Base-by-base conservation (phyloP, 2,113 vertebrate genomes). In the Oryzias javanicus region DNA sequence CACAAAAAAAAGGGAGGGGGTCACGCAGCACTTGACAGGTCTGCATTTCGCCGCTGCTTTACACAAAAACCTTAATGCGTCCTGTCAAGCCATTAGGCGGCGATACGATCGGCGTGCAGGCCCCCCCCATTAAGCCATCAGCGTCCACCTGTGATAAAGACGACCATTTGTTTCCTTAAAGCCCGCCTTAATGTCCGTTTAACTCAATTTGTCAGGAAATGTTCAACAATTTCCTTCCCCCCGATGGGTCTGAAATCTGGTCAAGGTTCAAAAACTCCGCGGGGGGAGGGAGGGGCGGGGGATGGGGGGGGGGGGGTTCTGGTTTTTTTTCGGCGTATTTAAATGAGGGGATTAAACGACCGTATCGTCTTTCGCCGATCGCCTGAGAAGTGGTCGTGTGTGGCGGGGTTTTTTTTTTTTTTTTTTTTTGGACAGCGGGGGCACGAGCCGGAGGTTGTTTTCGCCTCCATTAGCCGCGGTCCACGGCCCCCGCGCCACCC, bases 131-230 rank as follows among this genome's bases (percentile, higher is more conserved):
- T 96, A 96, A 94, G 93, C 93, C 94, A 95, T 97, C 95, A 95
- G 94, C 94, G 94, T 98, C 95, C 96, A 99, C 97, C 96, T 98
- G 96, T 96, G 95, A 96, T 96, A 97, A 98, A 98, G 94, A 94
- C 93, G 91, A 91, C 93, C 96, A 98, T 98, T 98, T 98, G 94
- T 98, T 97, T 98, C 96, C 95, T 98, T 98, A 97, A 98, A 98
- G 95, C 95, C 94, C 86, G 94, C 95, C 94, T 98, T 97, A 98
- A 95, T 94, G 95, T 97, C 95, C 90, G 92, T 93, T 97, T 98
- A 98, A 97, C 95, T 97, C 95, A 92, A 98, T 98, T 97, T 98
- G 94, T 97, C 94, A 95, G 96, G 95, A 98, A 98, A 97, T 97
- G 94, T 95, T 93, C 94, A 95, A 96, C 95, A 95, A 98, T 98